phyloP scores from a whole-genome alignment of 1,140 invertebrate genomes.

The Arctopsyche grandis region DNA sequence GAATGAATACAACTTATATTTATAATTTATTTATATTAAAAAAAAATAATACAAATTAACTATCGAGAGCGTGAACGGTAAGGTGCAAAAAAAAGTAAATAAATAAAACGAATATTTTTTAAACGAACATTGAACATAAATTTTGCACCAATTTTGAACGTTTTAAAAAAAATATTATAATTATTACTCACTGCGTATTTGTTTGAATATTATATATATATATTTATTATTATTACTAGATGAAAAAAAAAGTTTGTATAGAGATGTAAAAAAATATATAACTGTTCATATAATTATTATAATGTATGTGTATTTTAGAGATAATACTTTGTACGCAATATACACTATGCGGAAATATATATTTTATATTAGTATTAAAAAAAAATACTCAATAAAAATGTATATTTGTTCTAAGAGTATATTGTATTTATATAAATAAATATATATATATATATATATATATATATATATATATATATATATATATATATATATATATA shows the following conservation, averaged over 20 bases:
- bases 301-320: conserved; percentile 18
- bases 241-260: conserved; percentile 12
- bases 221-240: conserved; percentile 31
- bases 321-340: conserved; percentile 11
- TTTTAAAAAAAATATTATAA: neutral
- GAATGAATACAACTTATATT: neutral
- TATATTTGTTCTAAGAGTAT: neutral
- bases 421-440: neutral
- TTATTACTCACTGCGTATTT: too few relatives aligned
- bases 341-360: neutral
- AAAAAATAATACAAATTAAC: neutral
- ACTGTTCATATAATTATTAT: conserved; percentile 17
- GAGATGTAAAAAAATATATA: conserved; percentile 15
- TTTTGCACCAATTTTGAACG: conserved; percentile 11
- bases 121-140: neutral
- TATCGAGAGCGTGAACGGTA: neutral
- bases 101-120: neutral
- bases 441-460: neutral
- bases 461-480: neutral
- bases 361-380: neutral
- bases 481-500: neutral
- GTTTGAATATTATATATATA: neutral
- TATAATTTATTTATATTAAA: too few relatives aligned
- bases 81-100: conserved; percentile 1
- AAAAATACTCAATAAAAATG: conserved; percentile 6